A percentile compares a stretch with the other conserved stretches of the same genome.
phyloP scores from a whole-genome alignment of 2,888 invertebrate genomes.

The Sesamia inferens region DNA sequence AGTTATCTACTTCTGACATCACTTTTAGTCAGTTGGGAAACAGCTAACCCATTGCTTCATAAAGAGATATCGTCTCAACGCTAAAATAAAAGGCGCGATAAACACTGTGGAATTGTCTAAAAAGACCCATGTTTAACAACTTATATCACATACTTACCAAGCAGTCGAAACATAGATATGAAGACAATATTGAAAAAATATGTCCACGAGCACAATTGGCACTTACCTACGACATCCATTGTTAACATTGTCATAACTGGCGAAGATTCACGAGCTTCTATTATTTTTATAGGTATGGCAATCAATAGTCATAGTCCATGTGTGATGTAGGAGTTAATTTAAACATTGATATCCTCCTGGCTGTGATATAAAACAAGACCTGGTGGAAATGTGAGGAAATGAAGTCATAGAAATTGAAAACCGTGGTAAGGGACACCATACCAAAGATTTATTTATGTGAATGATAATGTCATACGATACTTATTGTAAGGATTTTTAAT shows the following conservation, averaged over 20 bases:
- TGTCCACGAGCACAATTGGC: constrained; percentile 37
- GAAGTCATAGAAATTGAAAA: neutral
- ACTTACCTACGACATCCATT: constrained; percentile 36
- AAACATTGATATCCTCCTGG: constrained; percentile 8
- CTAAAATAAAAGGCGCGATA: neutral
- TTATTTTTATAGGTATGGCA: constrained; percentile 28
- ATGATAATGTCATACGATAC: too few species aligned
- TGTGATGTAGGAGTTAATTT: constrained; percentile 18
- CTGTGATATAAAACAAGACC: neutral
- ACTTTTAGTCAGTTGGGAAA: too few species aligned
- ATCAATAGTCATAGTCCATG: constrained; percentile 1
- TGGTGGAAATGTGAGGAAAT: neutral
- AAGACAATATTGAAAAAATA: constrained; percentile 32
- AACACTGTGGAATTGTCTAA: neutral
- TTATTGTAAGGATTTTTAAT: too few species aligned
- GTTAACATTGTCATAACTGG: constrained; percentile 35
- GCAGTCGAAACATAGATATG: neutral
- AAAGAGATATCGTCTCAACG: too few species aligned
- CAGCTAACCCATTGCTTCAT: too few species aligned
- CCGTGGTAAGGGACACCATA: too few species aligned
- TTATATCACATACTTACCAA: neutral
- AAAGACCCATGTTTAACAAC: neutral
- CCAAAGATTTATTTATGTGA: too few species aligned
- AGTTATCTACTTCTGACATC: too few species aligned
- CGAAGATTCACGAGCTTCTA: neutral